Percentiles rank a stretch among this genome's conserved stretches.
phyloP scores from a whole-genome alignment of 2,797 vertebrate species.

The Sebastes ruberrimus region DNA sequence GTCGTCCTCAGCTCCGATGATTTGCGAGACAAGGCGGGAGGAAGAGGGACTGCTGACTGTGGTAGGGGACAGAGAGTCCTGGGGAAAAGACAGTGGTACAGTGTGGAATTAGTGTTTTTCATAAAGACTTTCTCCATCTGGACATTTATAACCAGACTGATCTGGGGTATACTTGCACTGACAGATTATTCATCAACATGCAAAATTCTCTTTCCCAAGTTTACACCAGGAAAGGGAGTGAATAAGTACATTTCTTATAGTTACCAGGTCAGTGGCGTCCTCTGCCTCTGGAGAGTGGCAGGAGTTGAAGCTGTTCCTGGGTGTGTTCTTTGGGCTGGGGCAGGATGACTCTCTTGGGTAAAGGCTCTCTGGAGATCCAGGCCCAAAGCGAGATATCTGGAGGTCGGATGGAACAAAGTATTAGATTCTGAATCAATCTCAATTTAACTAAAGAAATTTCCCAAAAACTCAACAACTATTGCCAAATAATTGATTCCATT shows the following conservation, averaged over 20 bases:
- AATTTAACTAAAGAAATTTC: background rate
- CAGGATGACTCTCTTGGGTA: slow-evolving; percentile 71
- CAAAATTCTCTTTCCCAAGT: background rate
- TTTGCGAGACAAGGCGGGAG: slow-evolving; percentile 82
- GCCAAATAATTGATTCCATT: background rate
- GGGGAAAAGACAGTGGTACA: slow-evolving; percentile 5
- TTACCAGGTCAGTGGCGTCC: slow-evolving; percentile 80
- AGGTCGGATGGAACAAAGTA: background rate
- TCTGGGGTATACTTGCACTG: background rate
- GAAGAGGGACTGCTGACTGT: slow-evolving; percentile 84
- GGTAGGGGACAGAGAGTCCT: slow-evolving; percentile 88
- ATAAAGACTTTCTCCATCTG: background rate
- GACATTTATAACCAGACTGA: background rate
- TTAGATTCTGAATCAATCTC: background rate
- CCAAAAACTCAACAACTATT: background rate
- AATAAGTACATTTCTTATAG: background rate
- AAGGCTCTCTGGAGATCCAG: slow-evolving; percentile 68
- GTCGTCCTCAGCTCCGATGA: slow-evolving; percentile 95
- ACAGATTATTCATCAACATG: background rate
- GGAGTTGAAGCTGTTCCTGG: slow-evolving; percentile 82
- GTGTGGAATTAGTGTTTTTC: background rate
- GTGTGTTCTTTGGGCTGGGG: slow-evolving; percentile 81
- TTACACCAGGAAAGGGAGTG: background rate
- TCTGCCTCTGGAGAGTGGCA: slow-evolving; percentile 81
- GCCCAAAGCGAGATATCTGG: slow-evolving; percentile 74